A percentile compares a stretch with the other conserved stretches of the same genome.
Conservation (phyloP, 2,797 vertebrate genomes). For the Aldrovandia affinis region DNA sequence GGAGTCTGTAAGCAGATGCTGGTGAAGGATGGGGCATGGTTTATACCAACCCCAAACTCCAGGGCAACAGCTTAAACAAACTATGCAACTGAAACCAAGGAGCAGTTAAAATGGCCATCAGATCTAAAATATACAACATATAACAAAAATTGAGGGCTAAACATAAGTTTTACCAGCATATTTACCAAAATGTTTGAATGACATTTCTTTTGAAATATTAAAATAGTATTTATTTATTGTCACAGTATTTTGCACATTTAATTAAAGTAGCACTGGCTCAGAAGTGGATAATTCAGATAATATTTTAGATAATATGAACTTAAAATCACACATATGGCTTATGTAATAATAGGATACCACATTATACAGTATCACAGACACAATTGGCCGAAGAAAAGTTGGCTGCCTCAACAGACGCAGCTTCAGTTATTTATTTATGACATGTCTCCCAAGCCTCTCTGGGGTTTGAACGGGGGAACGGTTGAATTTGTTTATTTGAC, state of each 20-base stretch:
- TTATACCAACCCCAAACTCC: neutral
- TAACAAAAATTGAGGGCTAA: no score
- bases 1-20: neutral
- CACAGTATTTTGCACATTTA: neutral
- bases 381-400: neutral
- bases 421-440: conserved; percentile 19
- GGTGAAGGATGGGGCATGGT: neutral
- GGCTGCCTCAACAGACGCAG: neutral
- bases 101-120: neutral
- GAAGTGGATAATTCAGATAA: neutral
- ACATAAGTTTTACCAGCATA: no score
- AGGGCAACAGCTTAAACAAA: neutral
- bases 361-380: neutral
- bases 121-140: no score
- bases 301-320: neutral
- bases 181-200: no score
- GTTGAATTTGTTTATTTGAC: conserved; percentile 46
- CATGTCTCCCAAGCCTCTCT: conserved; percentile 15
- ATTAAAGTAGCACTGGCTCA: neutral
- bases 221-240: no score
- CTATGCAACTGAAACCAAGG: neutral
- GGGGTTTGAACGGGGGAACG: conserved; percentile 26
- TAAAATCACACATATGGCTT: neutral
- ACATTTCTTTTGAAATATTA: no score
- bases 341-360: neutral